Evolutionary conservation across 2,888 invertebrate species (phyloP).

Genomic region (Ditylenchus weischeri): DNA sequence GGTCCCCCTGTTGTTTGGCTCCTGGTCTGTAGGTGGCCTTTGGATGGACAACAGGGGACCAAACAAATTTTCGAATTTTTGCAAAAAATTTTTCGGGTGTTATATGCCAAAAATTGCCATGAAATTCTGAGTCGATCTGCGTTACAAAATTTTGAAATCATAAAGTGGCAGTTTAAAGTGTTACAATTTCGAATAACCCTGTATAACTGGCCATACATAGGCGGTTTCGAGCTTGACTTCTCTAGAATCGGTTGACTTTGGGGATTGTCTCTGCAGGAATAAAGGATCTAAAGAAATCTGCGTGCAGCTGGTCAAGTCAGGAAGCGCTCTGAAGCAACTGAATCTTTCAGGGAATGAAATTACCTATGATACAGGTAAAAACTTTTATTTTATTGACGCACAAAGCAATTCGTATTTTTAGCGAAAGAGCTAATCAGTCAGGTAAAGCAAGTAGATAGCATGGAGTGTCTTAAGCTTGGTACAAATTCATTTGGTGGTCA

Average conservation of each 20-base stretch:
- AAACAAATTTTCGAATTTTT: too few relatives aligned
- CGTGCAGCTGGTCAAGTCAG: conserved; percentile 6
- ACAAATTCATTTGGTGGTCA: conserved; percentile 40
- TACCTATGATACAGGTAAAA: conserved; percentile 17
- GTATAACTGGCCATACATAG: conserved; percentile 38
- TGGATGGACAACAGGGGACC: too few relatives aligned
- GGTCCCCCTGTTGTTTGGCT: too few relatives aligned
- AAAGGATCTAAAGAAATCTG: conserved; percentile 25
- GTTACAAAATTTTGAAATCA: too few relatives aligned
- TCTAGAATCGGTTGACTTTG: conserved; percentile 64
- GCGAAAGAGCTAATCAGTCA: conserved; percentile 15
- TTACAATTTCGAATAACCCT: too few relatives aligned
- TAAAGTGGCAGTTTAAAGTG: too few relatives aligned
- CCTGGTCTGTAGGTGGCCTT: too few relatives aligned
- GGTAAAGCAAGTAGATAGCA: conserved; percentile 9
- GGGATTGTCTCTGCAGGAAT: conserved; percentile 64
- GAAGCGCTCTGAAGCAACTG: conserved; percentile 17
- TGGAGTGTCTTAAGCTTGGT: conserved; percentile 28
- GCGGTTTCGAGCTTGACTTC: conserved; percentile 69
- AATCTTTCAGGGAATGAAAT: conserved; percentile 39
- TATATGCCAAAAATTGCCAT: too few relatives aligned
- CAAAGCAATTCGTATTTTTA: too few relatives aligned
- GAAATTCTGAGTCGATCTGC: too few relatives aligned
- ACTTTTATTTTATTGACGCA: too few relatives aligned
- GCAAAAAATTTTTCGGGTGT: too few relatives aligned